Conservation (phyloP, 2,888 invertebrate species). For the Campaea margaritaria region DNA sequence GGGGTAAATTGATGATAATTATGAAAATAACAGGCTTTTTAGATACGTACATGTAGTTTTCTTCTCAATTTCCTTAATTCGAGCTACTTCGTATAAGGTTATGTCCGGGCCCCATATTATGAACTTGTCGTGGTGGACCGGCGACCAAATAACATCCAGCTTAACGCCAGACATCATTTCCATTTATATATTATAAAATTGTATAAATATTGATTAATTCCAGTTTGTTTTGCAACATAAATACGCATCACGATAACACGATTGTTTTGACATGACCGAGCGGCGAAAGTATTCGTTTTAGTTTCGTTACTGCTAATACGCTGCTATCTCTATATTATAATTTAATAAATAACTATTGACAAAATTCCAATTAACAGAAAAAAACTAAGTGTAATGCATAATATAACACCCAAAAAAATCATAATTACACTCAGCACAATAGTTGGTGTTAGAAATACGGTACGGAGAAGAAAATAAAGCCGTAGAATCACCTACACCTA, state of each 20-base stretch:
- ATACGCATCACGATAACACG: not conserved
- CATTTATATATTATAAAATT: conserved; percentile 46
- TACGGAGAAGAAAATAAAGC: too few relatives aligned
- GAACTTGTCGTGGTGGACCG: conserved; percentile 90
- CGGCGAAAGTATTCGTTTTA: too few relatives aligned
- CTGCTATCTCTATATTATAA: too few relatives aligned
- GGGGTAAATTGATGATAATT: conserved; percentile 6
- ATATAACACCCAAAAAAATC: too few relatives aligned
- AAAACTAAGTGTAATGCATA: too few relatives aligned
- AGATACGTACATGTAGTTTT: conserved; percentile 72
- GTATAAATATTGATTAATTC: not conserved
- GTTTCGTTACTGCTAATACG: too few relatives aligned
- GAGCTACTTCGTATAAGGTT: conserved; percentile 91
- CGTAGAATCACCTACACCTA: too few relatives aligned
- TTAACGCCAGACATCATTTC: conserved; percentile 77
- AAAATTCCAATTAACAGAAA: too few relatives aligned
- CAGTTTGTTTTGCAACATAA: conserved; percentile 12
- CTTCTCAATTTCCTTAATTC: conserved; percentile 84
- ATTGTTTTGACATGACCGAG: not conserved
- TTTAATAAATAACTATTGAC: too few relatives aligned
- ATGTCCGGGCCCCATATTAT: conserved; percentile 96
- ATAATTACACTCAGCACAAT: too few relatives aligned
- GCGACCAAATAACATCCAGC: conserved; percentile 95
- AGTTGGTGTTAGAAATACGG: too few relatives aligned
- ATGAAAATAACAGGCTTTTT: conserved; percentile 1